Base-by-base conservation (phyloP, 2,113 vertebrate species). In the Centropus unirufus region DNA sequence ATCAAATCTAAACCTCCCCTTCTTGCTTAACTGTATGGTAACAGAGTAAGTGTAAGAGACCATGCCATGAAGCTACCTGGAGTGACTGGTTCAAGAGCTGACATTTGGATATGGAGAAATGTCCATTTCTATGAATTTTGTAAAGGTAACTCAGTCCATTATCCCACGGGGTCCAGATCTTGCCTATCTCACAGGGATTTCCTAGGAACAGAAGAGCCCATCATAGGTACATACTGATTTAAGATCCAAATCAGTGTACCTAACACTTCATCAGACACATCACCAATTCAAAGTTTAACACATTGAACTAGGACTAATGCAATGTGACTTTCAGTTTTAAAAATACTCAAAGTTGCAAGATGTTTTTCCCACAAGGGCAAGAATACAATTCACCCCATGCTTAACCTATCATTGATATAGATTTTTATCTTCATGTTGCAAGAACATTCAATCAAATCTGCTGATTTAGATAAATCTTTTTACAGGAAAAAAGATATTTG, bases 201-300 rank as follows among this genome's bases (percentile, higher is more conserved):
- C 54, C 54, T 40, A 30, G 72, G 73, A 83, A 51, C 30, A 30
- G 70, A n/a, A 70, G 10, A 67, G 62, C 11, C 44, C 49, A 68
- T 11, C 59, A 23, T 0, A 51, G 54, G 51, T 58, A 63, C 0
- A 0, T 9, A 63, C 42, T 30, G 44, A 39, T 73, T 51, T 34
- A 84, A 52, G 44, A 90, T 44, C 14, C n/a, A 57, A 36, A 55
- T 32, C 66, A 62, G 27, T 61, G 79, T 68, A 40, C 51, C 32
- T 44, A 6, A 44, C 42, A 54, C 67, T 61, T 51, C 55, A 58
- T 30, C 44, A 72, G 18, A 70, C 36, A 62, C 4, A 47, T 34
- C n/a, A 20, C 18, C 57, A 18, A 49, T 66, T 36, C 58, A 18
- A 69, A 66, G 57, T 44, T 46, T 23, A 76, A 69, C 40, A 39